Conservation (phyloP, 2,113 vertebrate species). For the Elephantulus edwardii region DNA sequence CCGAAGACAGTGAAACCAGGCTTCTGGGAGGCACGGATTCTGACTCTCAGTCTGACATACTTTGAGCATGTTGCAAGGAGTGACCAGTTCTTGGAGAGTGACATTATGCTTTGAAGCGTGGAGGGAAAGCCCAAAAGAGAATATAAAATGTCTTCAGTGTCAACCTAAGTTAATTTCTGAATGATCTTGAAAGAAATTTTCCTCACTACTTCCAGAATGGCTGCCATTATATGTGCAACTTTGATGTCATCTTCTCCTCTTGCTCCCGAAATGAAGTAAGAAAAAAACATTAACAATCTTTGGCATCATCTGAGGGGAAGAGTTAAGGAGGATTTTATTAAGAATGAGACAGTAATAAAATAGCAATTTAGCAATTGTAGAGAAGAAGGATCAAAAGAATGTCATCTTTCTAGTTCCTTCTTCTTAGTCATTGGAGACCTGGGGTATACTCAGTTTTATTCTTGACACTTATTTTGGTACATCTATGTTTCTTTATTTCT, state of each 20-base stretch:
- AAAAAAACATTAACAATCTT: neutral
- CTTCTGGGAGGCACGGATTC: too few species aligned
- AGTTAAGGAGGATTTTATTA: neutral
- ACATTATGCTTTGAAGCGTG: too few species aligned
- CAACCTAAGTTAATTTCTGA: neutral
- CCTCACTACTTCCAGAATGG: neutral
- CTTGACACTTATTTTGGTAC: neutral
- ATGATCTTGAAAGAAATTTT: neutral
- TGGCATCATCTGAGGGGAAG: neutral
- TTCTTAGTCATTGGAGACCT: neutral
- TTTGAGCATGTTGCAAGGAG: too few species aligned
- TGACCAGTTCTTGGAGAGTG: too few species aligned
- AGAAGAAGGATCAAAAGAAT: constrained; percentile 10
- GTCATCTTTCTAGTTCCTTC: neutral
- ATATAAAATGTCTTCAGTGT: neutral
- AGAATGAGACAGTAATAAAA: neutral
- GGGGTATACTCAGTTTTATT: neutral
- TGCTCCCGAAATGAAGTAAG: neutral
- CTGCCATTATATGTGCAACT: neutral
- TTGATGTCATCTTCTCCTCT: neutral
- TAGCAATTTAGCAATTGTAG: neutral
- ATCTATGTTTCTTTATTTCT: neutral
- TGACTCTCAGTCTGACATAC: too few species aligned
- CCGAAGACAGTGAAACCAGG: too few species aligned
- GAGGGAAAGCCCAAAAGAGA: too few species aligned